Evolutionary conservation across 2,797 vertebrate species (phyloP).

Genomic region (Poeciliopsis turneri): DNA sequence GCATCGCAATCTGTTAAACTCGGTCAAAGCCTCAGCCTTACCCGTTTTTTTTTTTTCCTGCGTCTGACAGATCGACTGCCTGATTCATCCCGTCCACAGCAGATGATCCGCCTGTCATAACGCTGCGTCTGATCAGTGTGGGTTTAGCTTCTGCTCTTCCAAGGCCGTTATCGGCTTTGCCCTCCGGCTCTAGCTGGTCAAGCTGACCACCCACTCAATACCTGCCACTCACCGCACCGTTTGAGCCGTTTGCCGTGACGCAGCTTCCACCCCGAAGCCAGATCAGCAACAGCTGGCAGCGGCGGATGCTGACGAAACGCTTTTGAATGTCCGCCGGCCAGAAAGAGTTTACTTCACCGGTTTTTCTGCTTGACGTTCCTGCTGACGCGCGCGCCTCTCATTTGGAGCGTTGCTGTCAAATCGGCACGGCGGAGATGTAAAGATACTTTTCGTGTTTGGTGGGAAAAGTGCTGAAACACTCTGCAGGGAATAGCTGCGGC

Average conservation of each 20-base stretch:
- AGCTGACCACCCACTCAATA: conserved; percentile 36
- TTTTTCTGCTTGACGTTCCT: conserved; percentile 7
- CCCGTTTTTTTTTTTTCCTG: not conserved
- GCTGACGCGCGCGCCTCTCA: not conserved
- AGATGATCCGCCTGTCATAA: not conserved
- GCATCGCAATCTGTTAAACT: not conserved
- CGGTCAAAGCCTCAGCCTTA: not conserved
- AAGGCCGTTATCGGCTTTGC: conserved; percentile 31
- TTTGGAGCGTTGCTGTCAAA: conserved; percentile 13
- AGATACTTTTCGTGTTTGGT: not conserved
- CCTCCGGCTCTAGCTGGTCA: conserved; percentile 40
- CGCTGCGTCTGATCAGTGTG: not conserved
- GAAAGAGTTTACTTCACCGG: conserved; percentile 13
- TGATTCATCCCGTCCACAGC: not conserved
- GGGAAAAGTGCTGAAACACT: not conserved
- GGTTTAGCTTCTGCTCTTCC: conserved; percentile 7
- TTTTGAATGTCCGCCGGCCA: conserved; percentile 14
- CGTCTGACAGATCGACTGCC: not conserved
- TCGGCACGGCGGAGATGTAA: not conserved
- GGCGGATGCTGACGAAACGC: conserved; percentile 29
- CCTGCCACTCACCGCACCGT: conserved; percentile 50
- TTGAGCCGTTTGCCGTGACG: conserved; percentile 37
- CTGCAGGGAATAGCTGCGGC: not conserved
- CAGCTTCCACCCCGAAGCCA: conserved; percentile 24
- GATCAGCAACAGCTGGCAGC: conserved; percentile 12